Conservation (phyloP, 2,888 invertebrate genomes). For the Apotomis betuletana region DNA sequence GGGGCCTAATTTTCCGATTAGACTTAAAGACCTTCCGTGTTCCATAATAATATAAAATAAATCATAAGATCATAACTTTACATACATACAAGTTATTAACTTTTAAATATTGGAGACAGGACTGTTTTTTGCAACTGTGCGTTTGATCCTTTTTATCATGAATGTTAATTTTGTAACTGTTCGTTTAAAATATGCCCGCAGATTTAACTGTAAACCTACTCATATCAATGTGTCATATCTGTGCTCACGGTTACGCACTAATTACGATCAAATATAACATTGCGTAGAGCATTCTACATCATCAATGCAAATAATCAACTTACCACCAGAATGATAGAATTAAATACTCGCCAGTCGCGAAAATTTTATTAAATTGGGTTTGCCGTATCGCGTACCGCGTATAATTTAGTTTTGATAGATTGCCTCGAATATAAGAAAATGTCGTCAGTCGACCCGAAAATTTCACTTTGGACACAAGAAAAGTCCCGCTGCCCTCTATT, state of each 20-base stretch:
- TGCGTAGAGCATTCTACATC: neutral
- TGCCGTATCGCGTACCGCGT: neutral
- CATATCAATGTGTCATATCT: constrained; percentile 11
- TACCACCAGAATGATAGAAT: too few relatives aligned
- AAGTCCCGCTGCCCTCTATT: constrained; percentile 21
- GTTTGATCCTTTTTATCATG: too few relatives aligned
- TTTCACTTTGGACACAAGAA: constrained; percentile 16
- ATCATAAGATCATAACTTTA: too few relatives aligned
- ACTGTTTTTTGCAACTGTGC: too few relatives aligned
- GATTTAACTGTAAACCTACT: neutral
- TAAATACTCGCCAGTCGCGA: neutral
- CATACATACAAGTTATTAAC: too few relatives aligned
- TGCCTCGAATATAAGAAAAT: constrained; percentile 26
- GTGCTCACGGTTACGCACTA: constrained; percentile 13
- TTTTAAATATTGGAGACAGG: too few relatives aligned
- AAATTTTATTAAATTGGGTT: neutral
- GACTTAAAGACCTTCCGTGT: too few relatives aligned
- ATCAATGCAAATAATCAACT: neutral
- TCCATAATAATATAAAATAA: too few relatives aligned
- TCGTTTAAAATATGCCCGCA: too few relatives aligned
- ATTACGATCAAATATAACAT: neutral
- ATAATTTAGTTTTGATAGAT: constrained; percentile 31
- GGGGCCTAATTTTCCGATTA: too few relatives aligned
- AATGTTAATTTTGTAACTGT: too few relatives aligned
- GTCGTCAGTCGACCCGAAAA: constrained; percentile 7